phyloP scores from a whole-genome alignment of 2,888 invertebrate genomes.

The Metopia argyrocephala region DNA sequence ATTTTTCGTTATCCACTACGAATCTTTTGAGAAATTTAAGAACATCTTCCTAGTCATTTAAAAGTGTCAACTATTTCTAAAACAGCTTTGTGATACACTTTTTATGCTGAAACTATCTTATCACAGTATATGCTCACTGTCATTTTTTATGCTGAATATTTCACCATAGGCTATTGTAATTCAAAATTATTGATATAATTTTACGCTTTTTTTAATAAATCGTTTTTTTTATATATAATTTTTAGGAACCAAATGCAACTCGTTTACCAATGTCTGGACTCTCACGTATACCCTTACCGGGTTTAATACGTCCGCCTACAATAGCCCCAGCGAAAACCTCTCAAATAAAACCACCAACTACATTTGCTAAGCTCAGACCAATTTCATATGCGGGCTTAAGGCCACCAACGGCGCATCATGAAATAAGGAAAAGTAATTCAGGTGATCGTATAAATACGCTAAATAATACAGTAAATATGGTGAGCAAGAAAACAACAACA shows the following conservation, averaged over 20 bases:
- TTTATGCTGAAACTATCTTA: too few relatives aligned
- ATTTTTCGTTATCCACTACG: too few relatives aligned
- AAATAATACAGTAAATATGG: constrained; percentile 72
- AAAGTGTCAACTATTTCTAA: too few relatives aligned
- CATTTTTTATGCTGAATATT: too few relatives aligned
- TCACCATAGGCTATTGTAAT: too few relatives aligned
- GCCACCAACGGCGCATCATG: constrained; percentile 50
- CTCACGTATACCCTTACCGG: constrained; percentile 76
- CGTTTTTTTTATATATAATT: constrained; percentile 38
- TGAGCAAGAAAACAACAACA: constrained; percentile 73
- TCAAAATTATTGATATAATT: too few relatives aligned
- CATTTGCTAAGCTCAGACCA: constrained; percentile 64
- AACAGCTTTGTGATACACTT: too few relatives aligned
- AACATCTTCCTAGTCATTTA: too few relatives aligned
- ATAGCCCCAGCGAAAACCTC: constrained; percentile 48
- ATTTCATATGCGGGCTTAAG: constrained; percentile 68
- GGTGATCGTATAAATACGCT: constrained; percentile 70
- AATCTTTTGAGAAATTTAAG: too few relatives aligned
- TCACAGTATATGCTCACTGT: too few relatives aligned
- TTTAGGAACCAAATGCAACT: constrained; percentile 75
- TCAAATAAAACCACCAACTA: constrained; percentile 56
- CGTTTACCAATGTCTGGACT: constrained; percentile 72
- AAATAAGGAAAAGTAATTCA: constrained; percentile 67
- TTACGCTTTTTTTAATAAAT: too few relatives aligned
- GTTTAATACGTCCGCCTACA: constrained; percentile 67